Conservation (phyloP, 2,888 invertebrate genomes). For the Drosophila helvetica region DNA sequence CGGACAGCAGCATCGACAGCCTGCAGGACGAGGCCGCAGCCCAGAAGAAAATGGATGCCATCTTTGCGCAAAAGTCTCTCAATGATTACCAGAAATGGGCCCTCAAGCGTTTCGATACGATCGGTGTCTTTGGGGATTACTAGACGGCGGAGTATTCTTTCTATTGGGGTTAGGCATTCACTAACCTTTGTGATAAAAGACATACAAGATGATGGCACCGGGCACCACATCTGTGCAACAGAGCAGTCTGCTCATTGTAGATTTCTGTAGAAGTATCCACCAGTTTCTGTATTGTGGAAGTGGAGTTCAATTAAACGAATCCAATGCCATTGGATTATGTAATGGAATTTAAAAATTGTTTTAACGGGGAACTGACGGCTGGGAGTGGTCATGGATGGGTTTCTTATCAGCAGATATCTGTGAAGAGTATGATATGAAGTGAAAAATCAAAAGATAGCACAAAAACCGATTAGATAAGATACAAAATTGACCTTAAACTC, state of each 20-base stretch:
- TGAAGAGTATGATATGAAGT: not conserved
- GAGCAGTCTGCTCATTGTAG: not conserved
- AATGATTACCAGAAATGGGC: slow-evolving; percentile 70
- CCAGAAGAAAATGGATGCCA: slow-evolving; percentile 56
- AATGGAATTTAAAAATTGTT: too few species aligned
- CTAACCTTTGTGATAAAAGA: slow-evolving; percentile 19
- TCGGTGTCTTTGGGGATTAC: slow-evolving; percentile 76
- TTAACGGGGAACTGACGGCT: too few species aligned
- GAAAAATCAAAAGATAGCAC: not conserved
- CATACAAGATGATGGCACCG: not conserved
- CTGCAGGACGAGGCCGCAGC: slow-evolving; percentile 57
- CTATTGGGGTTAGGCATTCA: not conserved
- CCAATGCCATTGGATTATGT: not conserved
- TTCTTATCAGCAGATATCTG: not conserved
- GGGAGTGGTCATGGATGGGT: not conserved
- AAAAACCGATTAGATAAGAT: not conserved
- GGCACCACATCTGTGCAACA: not conserved
- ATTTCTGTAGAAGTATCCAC: not conserved
- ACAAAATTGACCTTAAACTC: not conserved
- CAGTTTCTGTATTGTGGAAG: not conserved
- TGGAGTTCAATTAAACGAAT: not conserved
- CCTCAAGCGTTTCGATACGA: slow-evolving; percentile 70
- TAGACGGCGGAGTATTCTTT: slow-evolving; percentile 15
- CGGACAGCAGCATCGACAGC: slow-evolving; percentile 69
- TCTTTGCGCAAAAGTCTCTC: slow-evolving; percentile 68